Percentiles rank a stretch among this genome's conserved stretches.
phyloP scores from a whole-genome alignment of 2,888 invertebrate species.

The Brachylomia viminalis region DNA sequence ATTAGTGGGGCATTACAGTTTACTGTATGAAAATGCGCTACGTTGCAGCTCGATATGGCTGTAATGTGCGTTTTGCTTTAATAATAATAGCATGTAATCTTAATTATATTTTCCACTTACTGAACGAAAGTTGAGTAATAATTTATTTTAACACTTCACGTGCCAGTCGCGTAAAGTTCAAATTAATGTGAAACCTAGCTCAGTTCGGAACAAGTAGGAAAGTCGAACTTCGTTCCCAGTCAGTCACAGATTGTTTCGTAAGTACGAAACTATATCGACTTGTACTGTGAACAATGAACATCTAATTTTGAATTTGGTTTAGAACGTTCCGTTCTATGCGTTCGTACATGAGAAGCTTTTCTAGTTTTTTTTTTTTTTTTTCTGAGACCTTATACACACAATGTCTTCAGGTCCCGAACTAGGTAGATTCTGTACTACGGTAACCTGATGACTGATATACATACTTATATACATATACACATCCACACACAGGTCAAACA shows the following conservation, averaged over 20 bases:
- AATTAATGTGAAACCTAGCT: constrained; percentile 48
- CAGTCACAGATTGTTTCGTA: constrained; percentile 71
- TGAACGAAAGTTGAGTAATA: constrained; percentile 44
- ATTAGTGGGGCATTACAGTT: not conserved
- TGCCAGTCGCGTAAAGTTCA: constrained; percentile 49
- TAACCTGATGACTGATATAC: no score
- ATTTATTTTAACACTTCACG: constrained; percentile 62
- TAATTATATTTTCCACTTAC: constrained; percentile 49
- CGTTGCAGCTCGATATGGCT: not conserved
- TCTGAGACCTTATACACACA: no score
- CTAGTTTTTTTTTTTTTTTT: no score
- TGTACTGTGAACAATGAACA: constrained; percentile 19
- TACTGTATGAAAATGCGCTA: no score
- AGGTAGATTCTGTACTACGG: no score
- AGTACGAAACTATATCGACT: constrained; percentile 47
- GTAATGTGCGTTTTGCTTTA: not conserved
- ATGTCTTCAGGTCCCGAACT: no score
- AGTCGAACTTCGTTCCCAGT: constrained; percentile 61
- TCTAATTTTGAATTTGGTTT: constrained; percentile 11
- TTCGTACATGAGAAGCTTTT: not conserved
- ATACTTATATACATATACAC: no score
- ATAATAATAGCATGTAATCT: constrained; percentile 14
- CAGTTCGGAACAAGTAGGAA: constrained; percentile 61
- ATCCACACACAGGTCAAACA: no score
- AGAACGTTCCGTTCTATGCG: not conserved